Evolutionary conservation across 2,797 vertebrate genomes (phyloP).

Genomic region (Phrynocephalus guinanensis): DNA sequence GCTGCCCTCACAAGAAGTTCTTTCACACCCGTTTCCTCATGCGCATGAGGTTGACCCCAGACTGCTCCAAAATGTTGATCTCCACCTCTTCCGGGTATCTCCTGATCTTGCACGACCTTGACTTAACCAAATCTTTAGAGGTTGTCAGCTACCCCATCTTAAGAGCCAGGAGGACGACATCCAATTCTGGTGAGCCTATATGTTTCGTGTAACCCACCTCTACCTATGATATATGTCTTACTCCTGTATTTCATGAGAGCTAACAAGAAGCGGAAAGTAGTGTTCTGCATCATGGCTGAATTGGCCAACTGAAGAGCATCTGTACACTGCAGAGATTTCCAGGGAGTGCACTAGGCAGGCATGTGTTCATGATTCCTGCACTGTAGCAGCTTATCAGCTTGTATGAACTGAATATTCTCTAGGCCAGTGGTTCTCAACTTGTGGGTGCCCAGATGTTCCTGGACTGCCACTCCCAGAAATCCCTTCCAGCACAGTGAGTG

Average conservation of each 20-base stretch:
- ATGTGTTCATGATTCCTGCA: not conserved
- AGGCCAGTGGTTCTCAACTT: too few species aligned
- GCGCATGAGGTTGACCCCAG: slow-evolving; percentile 97
- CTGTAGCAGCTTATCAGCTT: not conserved
- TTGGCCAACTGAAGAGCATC: not conserved
- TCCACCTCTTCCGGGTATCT: slow-evolving; percentile 98
- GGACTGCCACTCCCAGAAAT: too few species aligned
- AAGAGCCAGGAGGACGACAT: slow-evolving; percentile 90
- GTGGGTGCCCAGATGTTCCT: too few species aligned
- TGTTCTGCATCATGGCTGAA: not conserved
- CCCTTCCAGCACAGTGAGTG: too few species aligned
- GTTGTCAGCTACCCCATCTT: slow-evolving; percentile 97
- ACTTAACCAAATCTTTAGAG: slow-evolving; percentile 96
- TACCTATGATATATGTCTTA: not conserved
- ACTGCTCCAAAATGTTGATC: slow-evolving; percentile 99
- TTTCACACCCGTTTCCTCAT: slow-evolving; percentile 99
- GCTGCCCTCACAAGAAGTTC: slow-evolving; percentile 98
- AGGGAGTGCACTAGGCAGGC: not conserved
- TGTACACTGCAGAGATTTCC: not conserved
- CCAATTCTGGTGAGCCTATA: slow-evolving; percentile 86
- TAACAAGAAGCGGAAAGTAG: not conserved
- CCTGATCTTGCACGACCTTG: slow-evolving; percentile 96
- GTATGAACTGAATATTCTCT: not conserved
- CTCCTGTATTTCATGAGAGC: slow-evolving; percentile 9
- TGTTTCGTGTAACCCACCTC: not conserved